A percentile compares a stretch with the other conserved stretches of the same genome.
These are phyloP conservation scores for Takifugu rubripes DNA, from an alignment of 2,797 vertebrate genomes.

Conservation along the genomic window DNA sequence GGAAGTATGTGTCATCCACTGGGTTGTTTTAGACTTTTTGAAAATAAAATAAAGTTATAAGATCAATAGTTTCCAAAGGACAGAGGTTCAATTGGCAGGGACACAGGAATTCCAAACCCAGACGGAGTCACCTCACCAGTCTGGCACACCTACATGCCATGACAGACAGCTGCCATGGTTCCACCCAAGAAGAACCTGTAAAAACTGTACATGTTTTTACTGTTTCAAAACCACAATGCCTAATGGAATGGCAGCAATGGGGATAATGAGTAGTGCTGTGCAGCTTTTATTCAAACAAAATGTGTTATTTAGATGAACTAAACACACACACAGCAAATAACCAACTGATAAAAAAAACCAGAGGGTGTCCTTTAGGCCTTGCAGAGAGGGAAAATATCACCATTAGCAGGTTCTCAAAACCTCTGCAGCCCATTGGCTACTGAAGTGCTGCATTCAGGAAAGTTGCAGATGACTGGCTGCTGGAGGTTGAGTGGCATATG, in stretches of 20 bases:
- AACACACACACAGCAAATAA: constrained; percentile 1
- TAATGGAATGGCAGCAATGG: too few species aligned
- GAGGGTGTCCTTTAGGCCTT: constrained; percentile 19
- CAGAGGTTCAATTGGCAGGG: too few species aligned
- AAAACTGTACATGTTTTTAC: not conserved
- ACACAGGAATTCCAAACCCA: too few species aligned
- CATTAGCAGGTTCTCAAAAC: constrained; percentile 40
- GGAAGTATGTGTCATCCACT: too few species aligned
- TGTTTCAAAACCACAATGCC: too few species aligned
- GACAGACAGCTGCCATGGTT: not conserved
- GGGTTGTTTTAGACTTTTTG: too few species aligned
- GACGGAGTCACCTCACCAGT: not conserved
- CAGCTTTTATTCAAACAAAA: constrained; percentile 4
- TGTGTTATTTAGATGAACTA: constrained; percentile 4
- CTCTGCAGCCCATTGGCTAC: constrained; percentile 50
- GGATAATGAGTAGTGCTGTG: too few species aligned
- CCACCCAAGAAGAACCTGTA: not conserved
- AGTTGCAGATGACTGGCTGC: constrained; percentile 51
- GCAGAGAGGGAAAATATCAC: constrained; percentile 29
- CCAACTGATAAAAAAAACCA: constrained; percentile 14
- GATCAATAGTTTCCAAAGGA: too few species aligned
- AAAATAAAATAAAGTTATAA: too few species aligned
- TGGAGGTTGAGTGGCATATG: constrained; percentile 19
- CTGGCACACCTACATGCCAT: not conserved
- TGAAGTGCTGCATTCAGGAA: constrained; percentile 64